Base-by-base conservation (phyloP, 2,797 vertebrate genomes). In the Pangasius sanitwongsei region DNA sequence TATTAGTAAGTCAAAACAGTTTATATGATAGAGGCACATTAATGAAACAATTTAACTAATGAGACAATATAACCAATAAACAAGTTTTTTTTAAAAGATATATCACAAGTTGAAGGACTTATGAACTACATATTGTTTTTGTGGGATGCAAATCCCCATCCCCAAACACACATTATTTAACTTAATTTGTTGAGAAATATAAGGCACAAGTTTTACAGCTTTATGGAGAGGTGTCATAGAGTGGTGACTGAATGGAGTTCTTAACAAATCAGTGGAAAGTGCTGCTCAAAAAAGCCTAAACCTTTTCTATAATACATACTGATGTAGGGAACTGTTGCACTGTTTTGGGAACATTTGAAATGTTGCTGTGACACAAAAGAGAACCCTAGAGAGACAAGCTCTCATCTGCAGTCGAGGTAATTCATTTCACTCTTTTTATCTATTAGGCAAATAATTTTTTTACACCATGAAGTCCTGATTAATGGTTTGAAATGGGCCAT, bases 401-500 rank as follows among this genome's bases (percentile, higher is more conserved):
- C 57, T 25, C 37, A 83, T n/a, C 57, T 83, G 34, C 34, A 15
- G 59, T 63, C 23, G 1, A 63, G 15, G 25, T 83, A 65, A 63
- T 48, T 83, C 25, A 63, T 61, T 61, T 59, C 55, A 61, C 13
- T 37, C 23, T 25, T 65, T 83, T 44, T 65, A n/a, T 63, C 25
- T 44, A n/a, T 83, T 83, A 83, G 23, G 12, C 59, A 83, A 83
- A 83, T 48, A 61, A 25, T 23, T 8, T 61, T 18, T 81, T 83
- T 44, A 63, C 2, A 0, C 59, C 59, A 48, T 34, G 37, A 83
- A 65, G 6, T 44, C 15, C 23, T 83, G 82, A 83, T 65, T 41
- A 83, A 63, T 48, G 59, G 37, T 83, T 83, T 65, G 59, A 83
- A 63, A 65, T 65, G 13, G 25, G 13, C 25, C 61, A n/a, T 48